Base-by-base conservation (phyloP, 2,113 vertebrate species). In the Cynocephalus volans region DNA sequence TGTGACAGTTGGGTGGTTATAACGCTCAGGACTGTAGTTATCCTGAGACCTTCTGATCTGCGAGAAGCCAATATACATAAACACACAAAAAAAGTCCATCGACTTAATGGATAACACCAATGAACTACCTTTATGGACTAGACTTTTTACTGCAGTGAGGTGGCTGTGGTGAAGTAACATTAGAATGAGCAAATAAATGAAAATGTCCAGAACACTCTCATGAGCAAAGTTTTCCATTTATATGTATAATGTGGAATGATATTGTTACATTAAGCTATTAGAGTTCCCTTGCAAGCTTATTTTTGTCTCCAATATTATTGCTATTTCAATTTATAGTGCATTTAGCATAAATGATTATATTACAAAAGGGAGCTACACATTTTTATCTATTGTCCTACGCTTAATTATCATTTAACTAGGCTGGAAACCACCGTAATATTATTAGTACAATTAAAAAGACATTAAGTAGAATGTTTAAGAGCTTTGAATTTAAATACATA, bases 361-460 rank as follows among this genome's bases (percentile, higher is more conserved):
- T 84, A 75, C 92, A 95, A 97, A 97, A 92, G 67, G 82, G 17
- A 90, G 65, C 26, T 72, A 86, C 19, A 79, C 36, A 50, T 70
- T 95, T 94, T 87, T 80, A 96, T 83, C 70, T 90, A 92, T 96
- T 96, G 88, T 94, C 83, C 65, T 92, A 48, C 36, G 79, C 70
- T 96, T 93, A 97, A 96, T 97, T 97, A 97, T 96, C 70, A 52
- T 96, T 94, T 95, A 96, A 95, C 80, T 94, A 95, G 88, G 5
- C 65, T 90, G 50, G 65, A 95, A 95, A 88, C 15, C n/a, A 96
- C 72, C 76, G 72, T 93, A 70, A 83, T 90, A 95, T 96, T 88
- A 70, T 92, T 97, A 97, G 60, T 65, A 75, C 70, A 96, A 84
- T 96, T 97, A 84, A 96, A 92, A 95, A 96, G 24, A 81, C 65